Conservation (phyloP, 2,888 invertebrate species). For the Trilocha varians region DNA sequence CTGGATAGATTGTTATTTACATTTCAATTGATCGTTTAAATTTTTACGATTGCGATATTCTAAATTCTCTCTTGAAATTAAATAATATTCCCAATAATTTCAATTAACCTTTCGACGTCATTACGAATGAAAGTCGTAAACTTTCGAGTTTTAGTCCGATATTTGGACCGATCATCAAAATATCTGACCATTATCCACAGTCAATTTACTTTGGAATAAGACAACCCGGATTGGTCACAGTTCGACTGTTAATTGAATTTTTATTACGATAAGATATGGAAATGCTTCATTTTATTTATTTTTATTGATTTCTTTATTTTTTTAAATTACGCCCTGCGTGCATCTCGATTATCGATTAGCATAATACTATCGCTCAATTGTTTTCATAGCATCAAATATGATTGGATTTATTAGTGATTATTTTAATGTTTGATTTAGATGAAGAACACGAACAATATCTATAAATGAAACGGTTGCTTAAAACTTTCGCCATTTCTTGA, state of each 20-base stretch:
- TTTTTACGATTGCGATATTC: no score
- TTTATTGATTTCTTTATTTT: not conserved
- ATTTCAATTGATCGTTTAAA: no score
- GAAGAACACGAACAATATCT: not conserved
- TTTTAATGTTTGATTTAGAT: not conserved
- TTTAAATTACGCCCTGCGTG: conserved; percentile 1
- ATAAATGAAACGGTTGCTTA: no score
- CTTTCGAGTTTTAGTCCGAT: conserved; percentile 2
- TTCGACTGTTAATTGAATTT: conserved; percentile 19
- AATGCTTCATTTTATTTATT: conserved; percentile 2
- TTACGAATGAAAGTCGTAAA: not conserved
- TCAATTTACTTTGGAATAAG: conserved; percentile 6
- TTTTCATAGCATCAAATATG: not conserved
- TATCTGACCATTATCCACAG: conserved; percentile 17
- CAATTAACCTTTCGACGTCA: not conserved
- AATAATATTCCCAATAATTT: not conserved
- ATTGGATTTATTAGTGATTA: not conserved
- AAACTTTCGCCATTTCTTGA: no score
- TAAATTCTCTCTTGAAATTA: no score
- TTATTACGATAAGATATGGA: conserved; percentile 12
- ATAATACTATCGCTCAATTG: not conserved
- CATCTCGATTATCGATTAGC: conserved; percentile 1
- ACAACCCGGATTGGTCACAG: conserved; percentile 18
- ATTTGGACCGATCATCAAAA: conserved; percentile 14
- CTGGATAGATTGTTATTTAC: no score